These are phyloP conservation scores for Globia sparganii DNA, from an alignment of 2,888 invertebrate species.

Conservation along the genomic window DNA sequence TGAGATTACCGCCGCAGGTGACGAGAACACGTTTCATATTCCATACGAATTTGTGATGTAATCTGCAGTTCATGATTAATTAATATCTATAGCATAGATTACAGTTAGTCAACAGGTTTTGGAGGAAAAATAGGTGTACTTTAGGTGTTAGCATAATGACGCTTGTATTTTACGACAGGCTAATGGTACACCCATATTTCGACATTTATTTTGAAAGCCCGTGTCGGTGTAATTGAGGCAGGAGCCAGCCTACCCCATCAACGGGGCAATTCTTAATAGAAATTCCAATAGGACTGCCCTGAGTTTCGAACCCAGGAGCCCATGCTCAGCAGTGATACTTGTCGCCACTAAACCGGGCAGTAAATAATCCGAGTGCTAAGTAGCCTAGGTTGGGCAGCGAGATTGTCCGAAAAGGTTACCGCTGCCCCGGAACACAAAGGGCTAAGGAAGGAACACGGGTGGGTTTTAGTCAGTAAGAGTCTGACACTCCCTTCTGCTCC, in stretches of 20 bases:
- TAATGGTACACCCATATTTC: not conserved
- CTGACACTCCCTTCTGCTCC: too few relatives aligned
- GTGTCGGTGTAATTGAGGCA: not conserved
- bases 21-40: slow-evolving; percentile 29
- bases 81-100: slow-evolving; percentile 2
- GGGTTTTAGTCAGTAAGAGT: too few relatives aligned
- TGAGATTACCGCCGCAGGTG: slow-evolving; percentile 54
- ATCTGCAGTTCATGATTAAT: slow-evolving; percentile 14
- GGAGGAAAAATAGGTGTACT: not conserved
- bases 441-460: too few relatives aligned
- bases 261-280: not conserved
- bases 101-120: not conserved
- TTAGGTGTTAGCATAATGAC: not conserved
- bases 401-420: too few relatives aligned
- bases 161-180: not conserved
- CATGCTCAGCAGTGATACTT: not conserved
- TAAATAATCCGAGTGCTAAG: not conserved
- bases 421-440: too few relatives aligned
- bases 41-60: slow-evolving; percentile 40
- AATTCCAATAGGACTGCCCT: not conserved
- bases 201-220: not conserved
- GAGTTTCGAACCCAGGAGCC: not conserved
- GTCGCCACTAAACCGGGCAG: not conserved
- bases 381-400: too few relatives aligned
- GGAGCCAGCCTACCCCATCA: not conserved